phyloP scores from a whole-genome alignment of 1,140 invertebrate genomes.

The Bacillus rossius region DNA sequence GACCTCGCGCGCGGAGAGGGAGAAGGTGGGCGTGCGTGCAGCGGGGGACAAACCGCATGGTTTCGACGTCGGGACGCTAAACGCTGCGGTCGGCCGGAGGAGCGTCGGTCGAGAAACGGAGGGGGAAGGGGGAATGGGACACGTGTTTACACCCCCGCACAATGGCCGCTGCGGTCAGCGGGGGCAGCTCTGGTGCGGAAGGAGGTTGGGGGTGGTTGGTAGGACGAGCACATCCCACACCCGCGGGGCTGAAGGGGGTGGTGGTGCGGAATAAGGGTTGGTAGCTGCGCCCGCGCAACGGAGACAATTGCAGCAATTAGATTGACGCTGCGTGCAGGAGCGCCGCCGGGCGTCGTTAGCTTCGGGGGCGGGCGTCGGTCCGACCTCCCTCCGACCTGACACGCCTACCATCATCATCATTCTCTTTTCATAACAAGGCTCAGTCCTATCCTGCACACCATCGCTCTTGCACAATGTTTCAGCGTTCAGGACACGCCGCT shows the following conservation, averaged over 20 bases:
- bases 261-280: too few relatives aligned
- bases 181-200: background rate
- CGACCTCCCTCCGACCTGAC: background rate
- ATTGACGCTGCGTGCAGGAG: background rate
- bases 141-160: too few relatives aligned
- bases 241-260: background rate
- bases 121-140: too few relatives aligned
- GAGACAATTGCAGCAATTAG: constrained; percentile 10
- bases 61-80: too few relatives aligned
- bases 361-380: background rate
- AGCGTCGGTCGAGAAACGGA: too few relatives aligned
- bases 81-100: too few relatives aligned
- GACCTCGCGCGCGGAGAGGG: too few relatives aligned
- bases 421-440: background rate
- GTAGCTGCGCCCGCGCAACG: background rate
- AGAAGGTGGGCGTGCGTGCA: too few relatives aligned
- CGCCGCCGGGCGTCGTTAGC: background rate
- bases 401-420: background rate
- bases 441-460: too few relatives aligned
- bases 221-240: background rate
- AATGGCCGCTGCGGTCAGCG: background rate
- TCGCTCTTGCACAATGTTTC: too few relatives aligned
- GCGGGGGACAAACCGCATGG: too few relatives aligned
- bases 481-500: too few relatives aligned
- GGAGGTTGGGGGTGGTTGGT: background rate